Evolutionary conservation across 1,140 invertebrate species (phyloP).

Genomic region (Rhizoglyphus robini): DNA sequence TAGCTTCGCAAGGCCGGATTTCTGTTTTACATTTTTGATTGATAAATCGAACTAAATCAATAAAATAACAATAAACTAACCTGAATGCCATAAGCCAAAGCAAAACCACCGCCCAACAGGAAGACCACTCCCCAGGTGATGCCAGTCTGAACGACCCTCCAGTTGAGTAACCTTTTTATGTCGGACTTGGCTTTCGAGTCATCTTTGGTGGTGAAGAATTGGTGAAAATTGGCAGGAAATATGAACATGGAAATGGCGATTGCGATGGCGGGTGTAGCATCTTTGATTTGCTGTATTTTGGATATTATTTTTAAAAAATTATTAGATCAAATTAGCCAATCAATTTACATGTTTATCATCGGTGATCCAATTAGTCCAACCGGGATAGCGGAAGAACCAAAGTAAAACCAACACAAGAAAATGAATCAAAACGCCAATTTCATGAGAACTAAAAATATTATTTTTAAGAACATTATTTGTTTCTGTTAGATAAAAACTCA

Average conservation of each 20-base stretch:
- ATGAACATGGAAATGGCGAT: conserved; percentile 65
- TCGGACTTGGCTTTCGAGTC: neutral
- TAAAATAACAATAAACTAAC: conserved; percentile 24
- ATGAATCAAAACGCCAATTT: conserved; percentile 54
- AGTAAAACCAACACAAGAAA: conserved; percentile 64
- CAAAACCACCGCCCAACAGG: conserved; percentile 62
- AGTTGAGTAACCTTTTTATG: conserved; percentile 29
- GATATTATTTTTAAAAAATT: neutral
- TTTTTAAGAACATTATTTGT: conserved; percentile 40
- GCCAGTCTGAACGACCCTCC: conserved; percentile 34
- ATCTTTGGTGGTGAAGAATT: conserved; percentile 15
- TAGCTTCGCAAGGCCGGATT: conserved; percentile 56
- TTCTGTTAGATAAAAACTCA: conserved; percentile 35
- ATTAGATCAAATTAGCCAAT: neutral
- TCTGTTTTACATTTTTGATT: conserved; percentile 28
- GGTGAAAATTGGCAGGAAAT: conserved; percentile 51
- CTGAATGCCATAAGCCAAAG: conserved; percentile 67
- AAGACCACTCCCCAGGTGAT: conserved; percentile 41
- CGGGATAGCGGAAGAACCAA: conserved; percentile 77
- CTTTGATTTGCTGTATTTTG: conserved; percentile 35
- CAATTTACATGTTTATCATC: neutral
- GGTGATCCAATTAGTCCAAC: conserved; percentile 36
- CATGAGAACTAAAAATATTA: conserved; percentile 49
- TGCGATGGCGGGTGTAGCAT: conserved; percentile 65
- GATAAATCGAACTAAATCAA: too few species aligned